Base-by-base conservation (phyloP, 2,888 invertebrate genomes). In the Troides aeacus region DNA sequence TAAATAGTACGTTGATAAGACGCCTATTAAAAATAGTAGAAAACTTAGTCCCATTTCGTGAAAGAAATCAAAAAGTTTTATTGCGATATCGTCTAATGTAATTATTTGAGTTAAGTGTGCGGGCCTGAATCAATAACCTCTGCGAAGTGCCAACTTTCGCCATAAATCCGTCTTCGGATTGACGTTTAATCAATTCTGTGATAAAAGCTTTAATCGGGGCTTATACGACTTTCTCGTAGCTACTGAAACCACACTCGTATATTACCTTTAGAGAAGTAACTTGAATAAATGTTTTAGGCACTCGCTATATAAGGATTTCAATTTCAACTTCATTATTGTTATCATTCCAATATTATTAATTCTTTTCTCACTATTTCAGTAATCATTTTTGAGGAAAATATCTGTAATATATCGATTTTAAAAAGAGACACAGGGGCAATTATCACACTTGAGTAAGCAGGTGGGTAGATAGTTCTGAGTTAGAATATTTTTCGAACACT, bases 201-300 rank as follows among this genome's bases (percentile, higher is more conserved):
- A 69, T 69, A 69, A 69, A 69, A 69, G 69, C 69, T 69, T 69
- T 69, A 65, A 69, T 69, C 69, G 65, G 62, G 69, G 58, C 69
- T 69, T 69, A 69, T 57, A 62, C 57, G 62, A 69, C 65, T 65
- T 69, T 60, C 64, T 56, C 64, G 56, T 60, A 65, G 62, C 39
- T 21, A 10, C 62, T 65, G 63, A 59, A 63, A 63, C 59, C 63
- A 63, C 58, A 57, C 36, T 23, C 62, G 36, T 69, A 65, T 58
- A 66, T 69, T 65, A 65, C 65, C 65, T 62, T 65, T 50, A 58
- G 62, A 57, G 56, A 64, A 61, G 62, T 39, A 67, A n/a, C 42
- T 21, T 50, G 18, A 39, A 39, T 57, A 21, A 46, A 65, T 58
- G 10, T 23, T 23, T 58, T 23, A 58, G 50, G 10, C 46, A 46